phyloP scores from a whole-genome alignment of 2,113 vertebrate species.

The Sinocyclocheilus anshuiensis region DNA sequence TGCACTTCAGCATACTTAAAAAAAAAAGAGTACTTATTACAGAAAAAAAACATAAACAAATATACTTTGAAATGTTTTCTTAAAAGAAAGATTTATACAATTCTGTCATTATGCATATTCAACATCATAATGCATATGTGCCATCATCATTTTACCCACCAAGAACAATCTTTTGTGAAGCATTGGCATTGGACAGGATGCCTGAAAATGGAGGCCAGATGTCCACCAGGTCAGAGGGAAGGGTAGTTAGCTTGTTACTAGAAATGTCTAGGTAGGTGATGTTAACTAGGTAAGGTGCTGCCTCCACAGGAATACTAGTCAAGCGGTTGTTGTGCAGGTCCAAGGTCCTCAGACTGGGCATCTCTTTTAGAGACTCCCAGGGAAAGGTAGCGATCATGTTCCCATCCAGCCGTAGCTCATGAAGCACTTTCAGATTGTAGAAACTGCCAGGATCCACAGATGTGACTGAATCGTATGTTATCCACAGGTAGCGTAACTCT shows the following conservation, averaged over 20 bases:
- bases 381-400: conserved; percentile 88
- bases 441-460: conserved; percentile 86
- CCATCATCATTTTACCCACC: conserved; percentile 73
- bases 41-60: background rate
- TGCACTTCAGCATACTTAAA: background rate
- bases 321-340: conserved; percentile 93
- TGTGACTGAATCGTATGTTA: conserved; percentile 87
- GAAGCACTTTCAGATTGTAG: conserved; percentile 92
- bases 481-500: conserved; percentile 91
- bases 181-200: conserved; percentile 56
- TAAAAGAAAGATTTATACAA: background rate
- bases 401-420: conserved; percentile 90
- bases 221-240: conserved; percentile 90
- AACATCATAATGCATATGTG: background rate
- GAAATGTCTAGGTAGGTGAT: conserved; percentile 93
- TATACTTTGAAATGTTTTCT: background rate
- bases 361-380: conserved; percentile 90
- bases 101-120: background rate
- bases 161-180: conserved; percentile 81
- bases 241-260: conserved; percentile 89
- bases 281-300: conserved; percentile 79
- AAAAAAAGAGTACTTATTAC: background rate
- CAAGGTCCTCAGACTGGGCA: conserved; percentile 85
- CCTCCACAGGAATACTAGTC: conserved; percentile 77
- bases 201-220: conserved; percentile 87